phyloP scores from a whole-genome alignment of 2,888 invertebrate species.

The Podotricha telesiphe region DNA sequence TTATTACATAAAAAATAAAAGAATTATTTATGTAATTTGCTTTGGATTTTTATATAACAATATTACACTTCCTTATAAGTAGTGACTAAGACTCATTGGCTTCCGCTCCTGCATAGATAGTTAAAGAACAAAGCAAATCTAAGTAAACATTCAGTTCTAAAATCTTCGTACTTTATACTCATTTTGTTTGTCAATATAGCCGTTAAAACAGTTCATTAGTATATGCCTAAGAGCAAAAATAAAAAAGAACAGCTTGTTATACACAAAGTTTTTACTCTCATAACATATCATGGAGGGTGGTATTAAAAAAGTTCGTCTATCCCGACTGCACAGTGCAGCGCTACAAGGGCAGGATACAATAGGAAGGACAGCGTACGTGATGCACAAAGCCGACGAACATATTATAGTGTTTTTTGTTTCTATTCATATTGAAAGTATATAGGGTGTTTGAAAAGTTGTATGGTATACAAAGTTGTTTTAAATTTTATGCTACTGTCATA shows the following conservation, averaged over 20 bases:
- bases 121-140: neutral
- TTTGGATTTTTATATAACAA: too few species aligned
- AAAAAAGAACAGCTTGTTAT: neutral
- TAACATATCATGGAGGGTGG: constrained; percentile 35
- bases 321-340: constrained; percentile 12
- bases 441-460: constrained; percentile 12
- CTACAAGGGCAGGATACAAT: constrained; percentile 53
- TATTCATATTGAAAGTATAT: constrained; percentile 16
- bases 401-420: constrained; percentile 68
- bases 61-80: too few species aligned
- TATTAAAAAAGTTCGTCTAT: constrained; percentile 36
- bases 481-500: too few species aligned
- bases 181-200: too few species aligned
- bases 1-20: too few species aligned
- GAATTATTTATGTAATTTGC: too few species aligned
- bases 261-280: neutral
- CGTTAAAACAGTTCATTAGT: too few species aligned
- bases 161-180: too few species aligned
- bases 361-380: constrained; percentile 79
- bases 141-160: too few species aligned
- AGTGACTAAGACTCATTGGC: too few species aligned
- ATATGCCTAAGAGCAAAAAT: too few species aligned
- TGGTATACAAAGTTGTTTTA: neutral
- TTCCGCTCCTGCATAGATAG: too few species aligned
- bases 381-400: constrained; percentile 70